These are phyloP conservation scores for Stegastes partitus DNA, from an alignment of 2,113 vertebrate genomes.

Conservation along the genomic window DNA sequence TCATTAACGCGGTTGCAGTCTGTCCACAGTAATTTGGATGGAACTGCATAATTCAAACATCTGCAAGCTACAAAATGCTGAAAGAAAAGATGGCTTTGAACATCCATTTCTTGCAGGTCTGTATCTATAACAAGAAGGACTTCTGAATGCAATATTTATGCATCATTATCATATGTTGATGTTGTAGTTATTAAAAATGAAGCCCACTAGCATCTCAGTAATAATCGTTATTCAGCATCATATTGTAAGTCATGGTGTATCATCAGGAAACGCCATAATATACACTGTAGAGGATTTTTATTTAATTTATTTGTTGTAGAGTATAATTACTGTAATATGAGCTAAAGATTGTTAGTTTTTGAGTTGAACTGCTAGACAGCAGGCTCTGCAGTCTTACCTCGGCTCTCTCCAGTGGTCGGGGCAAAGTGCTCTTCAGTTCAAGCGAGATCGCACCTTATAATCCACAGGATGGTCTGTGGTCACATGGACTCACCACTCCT, in stretches of 20 bases:
- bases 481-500: conserved; percentile 35
- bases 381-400: conserved; percentile 66
- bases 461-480: conserved; percentile 37
- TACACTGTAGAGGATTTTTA: neutral
- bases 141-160: neutral
- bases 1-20: conserved; percentile 36
- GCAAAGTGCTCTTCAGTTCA: conserved; percentile 35
- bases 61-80: conserved; percentile 7
- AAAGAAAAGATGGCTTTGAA: neutral
- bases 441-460: conserved; percentile 44
- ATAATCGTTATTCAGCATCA: neutral
- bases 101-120: neutral
- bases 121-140: neutral
- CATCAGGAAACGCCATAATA: neutral
- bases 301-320: neutral
- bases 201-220: neutral
- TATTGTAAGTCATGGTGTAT: neutral
- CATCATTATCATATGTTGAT: neutral
- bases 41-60: conserved; percentile 29
- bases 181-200: neutral
- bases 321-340: neutral
- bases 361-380: conserved; percentile 12
- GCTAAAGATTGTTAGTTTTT: conserved; percentile 20
- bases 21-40: conserved; percentile 18
- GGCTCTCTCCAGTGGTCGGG: conserved; percentile 17